phyloP scores from a whole-genome alignment of 2,113 vertebrate species.

The Girardinichthys multiradiatus region DNA sequence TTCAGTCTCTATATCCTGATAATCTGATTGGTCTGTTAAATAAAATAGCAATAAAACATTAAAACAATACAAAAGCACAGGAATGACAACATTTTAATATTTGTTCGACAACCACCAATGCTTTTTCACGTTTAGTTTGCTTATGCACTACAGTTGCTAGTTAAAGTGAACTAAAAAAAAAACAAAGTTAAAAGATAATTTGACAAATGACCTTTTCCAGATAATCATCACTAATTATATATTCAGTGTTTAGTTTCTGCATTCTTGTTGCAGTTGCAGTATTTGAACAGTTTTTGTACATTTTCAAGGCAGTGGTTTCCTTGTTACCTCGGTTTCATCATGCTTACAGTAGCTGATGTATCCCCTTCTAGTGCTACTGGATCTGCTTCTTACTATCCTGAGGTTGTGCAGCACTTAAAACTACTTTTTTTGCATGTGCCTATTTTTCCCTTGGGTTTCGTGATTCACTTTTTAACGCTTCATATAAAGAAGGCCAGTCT shows the following conservation, averaged over 20 bases:
- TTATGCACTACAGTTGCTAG: too few species aligned
- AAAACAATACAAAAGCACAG: too few species aligned
- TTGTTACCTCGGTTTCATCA: conserved; percentile 67
- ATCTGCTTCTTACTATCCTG: conserved; percentile 28
- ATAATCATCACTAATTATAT: background rate
- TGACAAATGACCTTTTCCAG: too few species aligned
- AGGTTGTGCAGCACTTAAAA: conserved; percentile 16
- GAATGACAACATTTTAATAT: too few species aligned
- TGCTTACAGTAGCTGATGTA: conserved; percentile 48
- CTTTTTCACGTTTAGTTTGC: too few species aligned
- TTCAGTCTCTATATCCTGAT: too few species aligned
- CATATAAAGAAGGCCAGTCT: background rate
- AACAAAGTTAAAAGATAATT: too few species aligned
- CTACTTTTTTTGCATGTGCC: background rate
- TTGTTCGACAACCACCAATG: too few species aligned
- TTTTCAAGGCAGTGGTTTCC: conserved; percentile 1
- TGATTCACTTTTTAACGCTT: conserved; percentile 6
- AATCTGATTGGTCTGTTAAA: too few species aligned
- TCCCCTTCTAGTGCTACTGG: conserved; percentile 16
- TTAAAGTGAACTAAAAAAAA: too few species aligned
- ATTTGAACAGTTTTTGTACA: background rate
- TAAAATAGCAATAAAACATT: too few species aligned
- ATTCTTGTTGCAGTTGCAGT: background rate
- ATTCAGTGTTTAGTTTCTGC: background rate
- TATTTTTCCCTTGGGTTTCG: conserved; percentile 1